Evolutionary conservation across 2,113 vertebrate species (phyloP).

Genomic region (Leptocoma aspasia): DNA sequence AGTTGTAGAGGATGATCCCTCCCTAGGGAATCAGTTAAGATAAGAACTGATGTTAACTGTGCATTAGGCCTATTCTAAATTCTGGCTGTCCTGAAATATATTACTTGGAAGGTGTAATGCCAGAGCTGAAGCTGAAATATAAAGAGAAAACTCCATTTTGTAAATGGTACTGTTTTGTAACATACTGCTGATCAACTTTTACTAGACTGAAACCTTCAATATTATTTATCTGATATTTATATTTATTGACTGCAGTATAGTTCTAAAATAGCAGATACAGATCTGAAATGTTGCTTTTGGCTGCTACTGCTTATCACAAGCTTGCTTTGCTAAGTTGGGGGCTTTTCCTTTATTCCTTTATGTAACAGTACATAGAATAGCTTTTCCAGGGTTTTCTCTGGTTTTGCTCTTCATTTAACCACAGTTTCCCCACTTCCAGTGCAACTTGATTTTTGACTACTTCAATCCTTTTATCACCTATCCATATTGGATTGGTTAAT

Average conservation of each 20-base stretch:
- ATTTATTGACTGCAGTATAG: not conserved
- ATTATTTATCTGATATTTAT: no score
- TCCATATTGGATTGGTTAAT: no score
- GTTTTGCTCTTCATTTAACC: not conserved
- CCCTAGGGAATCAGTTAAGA: not conserved
- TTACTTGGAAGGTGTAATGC: not conserved
- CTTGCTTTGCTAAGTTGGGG: not conserved
- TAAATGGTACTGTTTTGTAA: not conserved
- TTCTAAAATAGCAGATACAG: not conserved
- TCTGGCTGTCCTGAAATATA: not conserved
- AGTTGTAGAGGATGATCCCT: not conserved
- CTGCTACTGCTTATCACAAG: not conserved
- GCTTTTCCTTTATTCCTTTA: not conserved
- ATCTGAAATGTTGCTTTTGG: not conserved
- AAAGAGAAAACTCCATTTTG: not conserved
- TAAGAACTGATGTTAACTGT: not conserved
- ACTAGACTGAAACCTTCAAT: not conserved
- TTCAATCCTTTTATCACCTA: not conserved
- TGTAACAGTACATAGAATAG: not conserved
- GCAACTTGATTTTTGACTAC: not conserved
- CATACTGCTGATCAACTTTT: not conserved
- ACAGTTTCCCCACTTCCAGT: not conserved
- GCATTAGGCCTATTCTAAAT: not conserved
- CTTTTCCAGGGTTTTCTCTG: not conserved
- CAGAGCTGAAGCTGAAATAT: not conserved